Evolutionary conservation across 2,888 invertebrate species (phyloP).

Genomic region (Euzophera pinguis): DNA sequence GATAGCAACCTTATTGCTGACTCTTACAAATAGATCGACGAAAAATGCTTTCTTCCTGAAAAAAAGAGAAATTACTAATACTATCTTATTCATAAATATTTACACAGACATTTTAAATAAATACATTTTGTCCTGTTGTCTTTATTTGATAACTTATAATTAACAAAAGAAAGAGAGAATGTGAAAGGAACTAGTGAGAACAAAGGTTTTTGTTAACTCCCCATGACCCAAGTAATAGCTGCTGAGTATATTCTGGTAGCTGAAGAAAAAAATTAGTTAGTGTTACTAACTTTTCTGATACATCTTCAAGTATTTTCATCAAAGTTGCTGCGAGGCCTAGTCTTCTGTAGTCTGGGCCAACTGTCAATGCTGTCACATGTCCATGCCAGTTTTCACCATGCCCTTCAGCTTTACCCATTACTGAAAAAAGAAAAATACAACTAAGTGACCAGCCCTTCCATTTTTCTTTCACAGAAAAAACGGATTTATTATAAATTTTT

Average conservation of each 20-base stretch:
- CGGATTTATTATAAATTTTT: no score
- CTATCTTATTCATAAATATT: no score
- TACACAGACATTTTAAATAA: no score
- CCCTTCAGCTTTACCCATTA: conserved; percentile 99
- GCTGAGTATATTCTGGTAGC: no score
- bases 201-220: no score
- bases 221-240: no score
- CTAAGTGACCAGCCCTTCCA: no score
- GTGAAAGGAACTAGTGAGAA: no score
- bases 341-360: conserved; percentile 95
- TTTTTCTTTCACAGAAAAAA: no score
- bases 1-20: conserved; percentile 98
- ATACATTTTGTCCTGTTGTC: no score
- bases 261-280: neutral
- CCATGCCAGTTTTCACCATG: conserved; percentile 98
- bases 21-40: conserved; percentile 98
- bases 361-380: conserved; percentile 98
- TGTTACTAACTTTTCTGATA: conserved; percentile 90
- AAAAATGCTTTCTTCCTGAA: conserved; percentile 96
- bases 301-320: conserved; percentile 96
- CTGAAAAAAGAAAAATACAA: conserved; percentile 70
- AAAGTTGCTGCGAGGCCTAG: conserved; percentile 94
- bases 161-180: no score
- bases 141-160: no score
- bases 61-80: conserved; percentile 26